Conservation (phyloP, 2,888 invertebrate species). For the Leptinotarsa tumamoca region DNA sequence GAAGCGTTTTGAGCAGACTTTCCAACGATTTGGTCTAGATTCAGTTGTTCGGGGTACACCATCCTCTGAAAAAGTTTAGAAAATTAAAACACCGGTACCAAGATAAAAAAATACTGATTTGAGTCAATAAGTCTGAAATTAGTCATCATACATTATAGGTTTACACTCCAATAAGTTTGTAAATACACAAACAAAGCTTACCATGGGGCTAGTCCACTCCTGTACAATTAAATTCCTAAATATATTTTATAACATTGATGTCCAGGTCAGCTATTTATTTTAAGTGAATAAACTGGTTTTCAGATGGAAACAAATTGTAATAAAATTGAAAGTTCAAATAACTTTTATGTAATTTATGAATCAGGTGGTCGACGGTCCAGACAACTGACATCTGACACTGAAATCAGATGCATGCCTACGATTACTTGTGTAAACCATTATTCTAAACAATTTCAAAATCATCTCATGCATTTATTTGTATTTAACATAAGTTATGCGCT, state of each 20-base stretch:
- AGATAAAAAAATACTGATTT: no score
- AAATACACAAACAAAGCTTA: no score
- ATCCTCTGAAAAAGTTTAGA: slow-evolving; percentile 58
- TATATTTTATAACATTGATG: not conserved
- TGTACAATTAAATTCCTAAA: not conserved
- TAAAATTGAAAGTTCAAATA: not conserved
- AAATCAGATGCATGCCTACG: no score
- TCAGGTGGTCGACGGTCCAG: no score
- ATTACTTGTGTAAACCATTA: no score
- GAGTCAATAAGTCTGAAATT: no score
- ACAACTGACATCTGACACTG: no score
- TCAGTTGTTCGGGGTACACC: slow-evolving; percentile 65
- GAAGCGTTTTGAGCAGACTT: slow-evolving; percentile 52
- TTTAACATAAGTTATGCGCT: no score
- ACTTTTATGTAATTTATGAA: not conserved
- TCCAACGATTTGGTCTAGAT: slow-evolving; percentile 60
- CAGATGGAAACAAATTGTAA: not conserved
- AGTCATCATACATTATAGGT: no score
- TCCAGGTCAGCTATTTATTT: not conserved
- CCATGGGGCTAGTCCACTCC: not conserved
- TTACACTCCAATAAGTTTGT: no score
- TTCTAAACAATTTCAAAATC: no score
- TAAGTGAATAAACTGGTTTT: not conserved
- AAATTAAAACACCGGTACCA: not conserved
- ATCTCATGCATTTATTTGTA: no score